Evolutionary conservation across 2,113 vertebrate species (phyloP).

Genomic region (Tenrec ecaudatus): DNA sequence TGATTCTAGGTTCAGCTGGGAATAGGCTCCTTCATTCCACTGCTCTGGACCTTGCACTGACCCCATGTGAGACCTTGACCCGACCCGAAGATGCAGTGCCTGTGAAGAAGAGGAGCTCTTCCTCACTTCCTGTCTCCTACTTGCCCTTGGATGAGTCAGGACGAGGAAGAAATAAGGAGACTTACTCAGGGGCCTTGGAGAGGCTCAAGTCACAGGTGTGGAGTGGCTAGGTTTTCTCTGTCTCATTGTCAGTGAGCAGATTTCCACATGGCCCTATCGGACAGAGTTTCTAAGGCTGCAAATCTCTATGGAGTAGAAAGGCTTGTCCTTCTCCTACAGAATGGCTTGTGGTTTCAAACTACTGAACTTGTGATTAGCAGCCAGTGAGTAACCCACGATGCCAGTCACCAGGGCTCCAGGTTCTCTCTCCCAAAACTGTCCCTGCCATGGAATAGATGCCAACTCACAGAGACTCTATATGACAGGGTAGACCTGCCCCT

Average conservation of each 20-base stretch:
- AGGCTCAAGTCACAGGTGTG: neutral
- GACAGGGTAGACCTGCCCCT: too few species aligned
- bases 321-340: neutral
- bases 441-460: too few species aligned
- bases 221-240: neutral
- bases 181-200: neutral
- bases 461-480: too few species aligned
- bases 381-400: neutral
- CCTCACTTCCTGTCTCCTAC: neutral
- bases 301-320: neutral
- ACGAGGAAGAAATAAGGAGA: neutral
- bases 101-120: neutral
- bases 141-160: too few species aligned
- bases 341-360: neutral
- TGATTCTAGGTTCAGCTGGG: too few species aligned
- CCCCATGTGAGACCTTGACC: fast-evolving
- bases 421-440: too few species aligned
- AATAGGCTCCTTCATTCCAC: neutral
- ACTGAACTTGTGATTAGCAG: neutral
- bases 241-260: neutral
- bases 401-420: too few species aligned
- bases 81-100: fast-evolving
- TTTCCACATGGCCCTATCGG: too few species aligned
- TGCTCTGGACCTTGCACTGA: fast-evolving
- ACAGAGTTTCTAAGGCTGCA: too few species aligned